Evolutionary conservation across 2,888 invertebrate species (phyloP).

Genomic region (Cephonodes hylas): DNA sequence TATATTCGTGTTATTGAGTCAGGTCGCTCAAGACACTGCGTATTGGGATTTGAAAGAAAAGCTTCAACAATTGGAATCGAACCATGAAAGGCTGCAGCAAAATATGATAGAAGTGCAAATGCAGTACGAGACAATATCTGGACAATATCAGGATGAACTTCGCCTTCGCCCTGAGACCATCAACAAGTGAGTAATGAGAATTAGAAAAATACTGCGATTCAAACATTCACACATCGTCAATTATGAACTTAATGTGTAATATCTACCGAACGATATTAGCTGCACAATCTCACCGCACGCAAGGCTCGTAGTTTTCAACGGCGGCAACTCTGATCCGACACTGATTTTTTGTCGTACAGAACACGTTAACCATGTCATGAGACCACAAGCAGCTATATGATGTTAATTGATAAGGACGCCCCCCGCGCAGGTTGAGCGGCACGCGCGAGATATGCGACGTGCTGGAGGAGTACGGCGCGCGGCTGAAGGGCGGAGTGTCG

Average conservation of each 20-base stretch:
- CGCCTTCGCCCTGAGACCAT: constrained; percentile 61
- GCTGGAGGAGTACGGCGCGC: constrained; percentile 23
- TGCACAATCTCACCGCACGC: too few relatives aligned
- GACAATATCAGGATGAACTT: constrained; percentile 61
- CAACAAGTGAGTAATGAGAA: constrained; percentile 52
- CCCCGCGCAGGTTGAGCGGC: not conserved
- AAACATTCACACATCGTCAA: too few relatives aligned
- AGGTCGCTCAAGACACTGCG: constrained; percentile 70
- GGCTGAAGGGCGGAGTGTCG: constrained; percentile 2
- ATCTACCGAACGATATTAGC: too few relatives aligned
- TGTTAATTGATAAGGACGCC: not conserved
- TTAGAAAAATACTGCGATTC: too few relatives aligned
- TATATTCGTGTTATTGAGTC: not conserved
- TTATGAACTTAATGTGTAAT: too few relatives aligned
- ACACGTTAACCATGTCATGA: not conserved
- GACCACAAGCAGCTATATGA: not conserved
- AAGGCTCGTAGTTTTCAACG: not conserved
- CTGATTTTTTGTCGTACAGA: too few relatives aligned
- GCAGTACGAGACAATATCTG: constrained; percentile 65
- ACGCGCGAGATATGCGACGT: constrained; percentile 30
- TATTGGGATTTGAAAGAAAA: constrained; percentile 68
- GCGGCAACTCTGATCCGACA: too few relatives aligned
- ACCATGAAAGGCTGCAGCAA: constrained; percentile 64
- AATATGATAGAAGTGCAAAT: constrained; percentile 72
- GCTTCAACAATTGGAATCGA: constrained; percentile 52